Evolutionary conservation across 2,888 invertebrate species (phyloP), one percentile per base, ranked within the genome.

Genomic region (Melinopterus prodromus): DNA sequence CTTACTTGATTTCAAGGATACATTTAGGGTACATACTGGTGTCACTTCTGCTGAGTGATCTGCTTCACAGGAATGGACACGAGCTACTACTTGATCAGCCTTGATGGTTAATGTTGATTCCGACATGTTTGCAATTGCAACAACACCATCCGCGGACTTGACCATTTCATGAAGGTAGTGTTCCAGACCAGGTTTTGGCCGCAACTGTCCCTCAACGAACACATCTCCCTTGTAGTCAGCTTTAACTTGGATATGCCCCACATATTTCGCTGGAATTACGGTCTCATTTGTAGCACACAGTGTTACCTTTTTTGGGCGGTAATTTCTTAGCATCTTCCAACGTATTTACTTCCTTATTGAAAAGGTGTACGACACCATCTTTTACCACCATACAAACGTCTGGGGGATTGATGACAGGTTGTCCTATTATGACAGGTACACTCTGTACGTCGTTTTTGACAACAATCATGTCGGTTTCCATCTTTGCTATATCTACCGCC

Each of bases 201-300:
- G 7, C 7, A 53, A 12, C 53, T 53, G 53, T 9, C 53, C 53
- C 7, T 12, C 12, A 12, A 53, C 9, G 53, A 9, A 53, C 7
- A 53, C 53, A 9, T 53, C 53, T 9, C 53, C 53, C 12, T 53
- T 53, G 53, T 53, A 53, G 53, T 53, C 53, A 12, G 7, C 53
- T 53, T 7, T 53, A 9, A 53, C 53, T 53, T 53, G 53, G 12
- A 53, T 12, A 12, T 53, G 53, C 12, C 53, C 53, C 53, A 53
- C 53, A 53, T 53, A n/a, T 69, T 37, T 78, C n/a, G 75, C 74
- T 38, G 69, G 16, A 35, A 78, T 75, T 6, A 78, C 78, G 12
- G 70, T 14, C n/a, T 26, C n/a, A 35, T 78, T 36, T 9, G 69
- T 69, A 14, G 69, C 78, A 53, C 16, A 78, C n/a, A 78, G 38